Conservation (phyloP, 2,888 invertebrate genomes). For the Charanyca ferruginea region DNA sequence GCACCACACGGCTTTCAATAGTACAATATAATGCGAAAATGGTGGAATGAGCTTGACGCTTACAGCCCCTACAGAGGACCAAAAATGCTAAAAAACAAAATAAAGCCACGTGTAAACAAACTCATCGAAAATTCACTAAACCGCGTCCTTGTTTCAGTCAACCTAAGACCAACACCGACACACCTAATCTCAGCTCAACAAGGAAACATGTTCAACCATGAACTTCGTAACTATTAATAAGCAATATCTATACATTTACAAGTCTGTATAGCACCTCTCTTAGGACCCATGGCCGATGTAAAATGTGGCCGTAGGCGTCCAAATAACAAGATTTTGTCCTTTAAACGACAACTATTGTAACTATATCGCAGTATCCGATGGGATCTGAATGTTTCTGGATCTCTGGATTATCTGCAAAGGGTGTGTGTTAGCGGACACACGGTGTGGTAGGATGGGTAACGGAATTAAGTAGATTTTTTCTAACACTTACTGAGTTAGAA, state of each 20-base stretch:
- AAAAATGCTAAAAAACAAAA: too few relatives aligned
- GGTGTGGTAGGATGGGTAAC: slow-evolving; percentile 27
- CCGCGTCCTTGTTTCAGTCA: not conserved
- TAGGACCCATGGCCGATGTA: slow-evolving; percentile 67
- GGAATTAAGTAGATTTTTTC: too few relatives aligned
- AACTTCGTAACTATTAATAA: slow-evolving; percentile 37
- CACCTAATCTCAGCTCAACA: slow-evolving; percentile 7
- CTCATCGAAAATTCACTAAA: slow-evolving; percentile 3
- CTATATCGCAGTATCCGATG: slow-evolving; percentile 81
- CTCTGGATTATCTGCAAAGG: slow-evolving; percentile 75
- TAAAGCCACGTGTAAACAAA: not conserved
- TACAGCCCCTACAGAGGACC: too few relatives aligned
- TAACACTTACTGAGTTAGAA: too few relatives aligned
- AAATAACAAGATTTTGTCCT: slow-evolving; percentile 89
- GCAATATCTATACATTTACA: slow-evolving; percentile 52
- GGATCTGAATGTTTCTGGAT: slow-evolving; percentile 84
- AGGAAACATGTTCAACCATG: slow-evolving; percentile 29
- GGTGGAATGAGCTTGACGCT: too few relatives aligned
- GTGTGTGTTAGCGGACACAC: slow-evolving; percentile 58
- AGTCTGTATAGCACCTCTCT: slow-evolving; percentile 53
- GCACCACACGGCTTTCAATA: too few relatives aligned
- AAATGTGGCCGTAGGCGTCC: slow-evolving; percentile 85
- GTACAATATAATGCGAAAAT: too few relatives aligned
- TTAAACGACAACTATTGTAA: slow-evolving; percentile 88
- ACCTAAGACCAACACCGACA: slow-evolving; percentile 4